Evolutionary conservation across 2,888 invertebrate genomes (phyloP).

Genomic region (Globia sparganii): DNA sequence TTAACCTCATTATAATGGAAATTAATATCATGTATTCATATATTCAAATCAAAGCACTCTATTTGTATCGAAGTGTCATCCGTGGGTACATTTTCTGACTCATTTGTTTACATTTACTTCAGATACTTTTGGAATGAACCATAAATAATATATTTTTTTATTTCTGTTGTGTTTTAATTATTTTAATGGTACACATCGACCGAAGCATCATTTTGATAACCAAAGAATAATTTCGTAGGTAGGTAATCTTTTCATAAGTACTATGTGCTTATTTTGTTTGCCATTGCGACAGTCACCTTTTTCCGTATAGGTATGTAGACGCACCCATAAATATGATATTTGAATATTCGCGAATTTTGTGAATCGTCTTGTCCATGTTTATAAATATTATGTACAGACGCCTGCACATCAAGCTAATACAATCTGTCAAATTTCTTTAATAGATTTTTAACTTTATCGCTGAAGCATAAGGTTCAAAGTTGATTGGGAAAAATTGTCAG

Average conservation of each 20-base stretch:
- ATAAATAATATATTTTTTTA: neutral
- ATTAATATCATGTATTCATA: too few species aligned
- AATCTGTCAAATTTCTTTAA: too few species aligned
- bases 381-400: neutral
- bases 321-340: neutral
- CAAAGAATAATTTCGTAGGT: neutral
- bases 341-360: neutral
- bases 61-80: neutral
- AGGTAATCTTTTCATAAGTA: neutral
- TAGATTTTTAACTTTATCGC: too few species aligned
- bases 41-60: neutral
- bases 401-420: too few species aligned
- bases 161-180: neutral
- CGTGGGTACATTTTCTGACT: neutral
- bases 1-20: too few species aligned
- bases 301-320: neutral
- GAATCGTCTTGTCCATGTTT: neutral
- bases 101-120: neutral
- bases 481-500: too few species aligned
- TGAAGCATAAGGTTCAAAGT: too few species aligned
- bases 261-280: neutral
- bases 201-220: neutral
- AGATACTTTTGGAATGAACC: neutral
- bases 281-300: neutral
- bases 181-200: neutral